Conservation (phyloP, 2,797 vertebrate genomes). For the Passerculus sandwichensis region DNA sequence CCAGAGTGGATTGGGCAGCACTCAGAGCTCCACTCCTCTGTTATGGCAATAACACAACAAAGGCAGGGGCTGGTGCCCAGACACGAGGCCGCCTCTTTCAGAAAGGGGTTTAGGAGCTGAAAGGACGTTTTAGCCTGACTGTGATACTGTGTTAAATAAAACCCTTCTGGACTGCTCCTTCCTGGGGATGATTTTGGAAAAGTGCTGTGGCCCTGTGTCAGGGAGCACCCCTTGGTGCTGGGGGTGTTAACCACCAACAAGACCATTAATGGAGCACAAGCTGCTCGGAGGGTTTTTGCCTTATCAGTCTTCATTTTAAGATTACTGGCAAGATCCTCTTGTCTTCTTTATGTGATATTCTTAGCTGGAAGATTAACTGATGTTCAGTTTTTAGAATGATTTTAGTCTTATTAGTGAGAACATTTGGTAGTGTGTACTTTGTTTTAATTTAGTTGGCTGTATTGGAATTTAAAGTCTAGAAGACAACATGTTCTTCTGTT, state of each 20-base stretch:
- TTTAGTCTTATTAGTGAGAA: not conserved
- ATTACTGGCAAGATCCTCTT: not conserved
- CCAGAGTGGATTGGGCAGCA: constrained; percentile 64
- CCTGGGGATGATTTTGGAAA: not conserved
- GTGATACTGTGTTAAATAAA: not conserved
- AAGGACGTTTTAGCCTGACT: constrained; percentile 21
- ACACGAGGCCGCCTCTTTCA: not conserved
- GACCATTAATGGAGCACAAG: not conserved
- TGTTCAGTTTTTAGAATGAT: not conserved
- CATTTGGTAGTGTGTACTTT: not conserved
- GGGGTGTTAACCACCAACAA: not conserved
- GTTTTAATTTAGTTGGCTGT: not conserved
- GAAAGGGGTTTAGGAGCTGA: constrained; percentile 57
- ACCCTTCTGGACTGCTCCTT: not conserved
- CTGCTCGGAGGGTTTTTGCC: not conserved
- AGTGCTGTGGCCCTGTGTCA: not conserved
- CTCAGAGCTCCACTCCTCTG: constrained; percentile 56
- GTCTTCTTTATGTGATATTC: not conserved
- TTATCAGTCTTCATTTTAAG: not conserved
- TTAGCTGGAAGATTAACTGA: not conserved
- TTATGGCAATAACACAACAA: constrained; percentile 44
- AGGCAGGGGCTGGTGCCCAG: constrained; percentile 2
- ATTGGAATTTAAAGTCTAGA: not conserved
- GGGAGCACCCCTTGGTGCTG: not conserved
- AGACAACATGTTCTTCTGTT: not conserved